These are phyloP conservation scores for Willisornis vidua DNA, from an alignment of 2,113 vertebrate species.

Conservation along the genomic window DNA sequence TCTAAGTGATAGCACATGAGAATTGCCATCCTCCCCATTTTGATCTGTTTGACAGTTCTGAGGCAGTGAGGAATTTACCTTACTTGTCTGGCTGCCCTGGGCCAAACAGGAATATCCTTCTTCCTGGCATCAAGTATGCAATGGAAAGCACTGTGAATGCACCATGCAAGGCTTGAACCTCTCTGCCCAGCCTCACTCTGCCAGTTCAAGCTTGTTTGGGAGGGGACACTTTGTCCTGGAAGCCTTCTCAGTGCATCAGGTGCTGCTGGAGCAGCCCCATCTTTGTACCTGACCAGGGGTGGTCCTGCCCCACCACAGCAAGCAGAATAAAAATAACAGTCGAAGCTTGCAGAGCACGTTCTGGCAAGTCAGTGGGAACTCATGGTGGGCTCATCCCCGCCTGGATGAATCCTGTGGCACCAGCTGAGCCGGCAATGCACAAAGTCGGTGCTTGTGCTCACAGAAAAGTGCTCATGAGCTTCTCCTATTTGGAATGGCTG, in stretches of 20 bases:
- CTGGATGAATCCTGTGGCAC: neutral
- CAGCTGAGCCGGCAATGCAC: fast-evolving
- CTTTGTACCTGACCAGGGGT: neutral
- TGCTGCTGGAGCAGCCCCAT: neutral
- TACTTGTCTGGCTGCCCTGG: neutral
- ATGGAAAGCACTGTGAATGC: neutral
- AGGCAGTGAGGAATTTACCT: neutral
- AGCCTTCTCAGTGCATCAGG: neutral
- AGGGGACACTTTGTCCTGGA: neutral
- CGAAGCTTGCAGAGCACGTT: fast-evolving
- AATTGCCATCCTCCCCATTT: neutral
- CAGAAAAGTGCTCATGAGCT: fast-evolving
- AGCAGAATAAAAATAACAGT: neutral
- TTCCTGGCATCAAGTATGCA: too few relatives aligned
- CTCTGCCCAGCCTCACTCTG: neutral
- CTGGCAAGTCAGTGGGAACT: fast-evolving
- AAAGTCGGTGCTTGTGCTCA: fast-evolving
- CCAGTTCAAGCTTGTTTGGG: neutral
- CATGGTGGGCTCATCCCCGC: fast-evolving
- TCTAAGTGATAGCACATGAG: neutral
- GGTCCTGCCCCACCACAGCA: neutral
- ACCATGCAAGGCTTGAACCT: neutral
- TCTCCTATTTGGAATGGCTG: fast-evolving
- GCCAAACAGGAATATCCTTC: neutral
- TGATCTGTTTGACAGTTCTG: neutral